A percentile compares a stretch with the other conserved stretches of the same genome.
These are phyloP conservation scores for Phenacoccus solenopsis DNA, from an alignment of 1,140 invertebrate species.

Conservation along the genomic window DNA sequence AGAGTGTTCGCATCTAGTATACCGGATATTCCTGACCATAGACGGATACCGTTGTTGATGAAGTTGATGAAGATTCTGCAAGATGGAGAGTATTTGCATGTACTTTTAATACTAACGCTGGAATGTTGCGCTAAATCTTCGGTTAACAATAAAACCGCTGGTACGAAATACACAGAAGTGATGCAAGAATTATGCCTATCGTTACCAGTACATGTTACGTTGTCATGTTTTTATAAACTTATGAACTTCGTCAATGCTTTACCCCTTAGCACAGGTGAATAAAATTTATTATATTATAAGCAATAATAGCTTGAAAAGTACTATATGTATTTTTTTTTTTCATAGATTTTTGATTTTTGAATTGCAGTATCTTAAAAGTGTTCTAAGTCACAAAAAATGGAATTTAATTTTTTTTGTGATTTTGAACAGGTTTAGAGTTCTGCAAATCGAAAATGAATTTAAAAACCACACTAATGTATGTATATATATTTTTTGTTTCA, in stretches of 20 bases:
- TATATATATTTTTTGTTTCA: neutral
- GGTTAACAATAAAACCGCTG: neutral
- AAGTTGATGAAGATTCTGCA: constrained; percentile 62
- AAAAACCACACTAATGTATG: too few species aligned
- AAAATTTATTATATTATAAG: neutral
- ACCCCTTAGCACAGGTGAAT: neutral
- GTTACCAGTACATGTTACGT: neutral
- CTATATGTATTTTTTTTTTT: neutral
- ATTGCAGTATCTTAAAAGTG: too few species aligned
- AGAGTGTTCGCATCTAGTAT: constrained; percentile 79
- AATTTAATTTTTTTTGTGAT: too few species aligned
- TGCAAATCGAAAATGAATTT: too few species aligned
- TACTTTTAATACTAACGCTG: constrained; percentile 55
- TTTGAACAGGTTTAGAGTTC: too few species aligned
- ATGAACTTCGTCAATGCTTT: neutral
- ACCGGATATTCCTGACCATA: constrained; percentile 78
- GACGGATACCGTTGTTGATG: constrained; percentile 62
- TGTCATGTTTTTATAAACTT: neutral
- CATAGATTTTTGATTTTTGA: too few species aligned
- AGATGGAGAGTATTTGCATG: constrained; percentile 56
- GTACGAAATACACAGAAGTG: neutral
- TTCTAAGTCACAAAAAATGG: too few species aligned
- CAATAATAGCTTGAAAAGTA: neutral
- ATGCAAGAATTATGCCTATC: neutral
- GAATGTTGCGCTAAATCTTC: constrained; percentile 28